Evolutionary conservation across 2,797 vertebrate genomes (phyloP).

Genomic region (Poeciliopsis paucimaculata): DNA sequence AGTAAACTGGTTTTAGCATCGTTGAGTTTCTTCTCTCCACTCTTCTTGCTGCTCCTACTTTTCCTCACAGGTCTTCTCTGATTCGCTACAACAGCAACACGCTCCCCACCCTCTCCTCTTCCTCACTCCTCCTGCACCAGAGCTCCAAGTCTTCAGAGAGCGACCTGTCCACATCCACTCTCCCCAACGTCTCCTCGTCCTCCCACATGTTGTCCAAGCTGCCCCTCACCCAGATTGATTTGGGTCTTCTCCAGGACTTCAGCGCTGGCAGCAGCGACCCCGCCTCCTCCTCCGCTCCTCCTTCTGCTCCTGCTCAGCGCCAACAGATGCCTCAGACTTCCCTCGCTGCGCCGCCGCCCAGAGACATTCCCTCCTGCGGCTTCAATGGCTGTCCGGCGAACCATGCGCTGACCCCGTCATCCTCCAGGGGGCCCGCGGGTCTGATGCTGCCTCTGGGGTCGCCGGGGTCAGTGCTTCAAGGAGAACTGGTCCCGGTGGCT

Average conservation of each 20-base stretch:
- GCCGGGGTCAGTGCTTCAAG: slow-evolving; percentile 5
- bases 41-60: not conserved
- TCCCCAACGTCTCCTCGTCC: slow-evolving; percentile 58
- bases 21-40: not conserved
- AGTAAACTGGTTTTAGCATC: not conserved
- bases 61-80: slow-evolving; percentile 71
- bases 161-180: slow-evolving; percentile 73
- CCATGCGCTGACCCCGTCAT: slow-evolving; percentile 43
- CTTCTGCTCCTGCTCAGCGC: slow-evolving; percentile 50
- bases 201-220: slow-evolving; percentile 62
- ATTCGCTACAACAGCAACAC: slow-evolving; percentile 80
- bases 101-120: slow-evolving; percentile 69
- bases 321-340: slow-evolving; percentile 69
- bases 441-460: slow-evolving; percentile 36
- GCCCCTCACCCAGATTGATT: slow-evolving; percentile 64
- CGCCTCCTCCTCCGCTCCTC: slow-evolving; percentile 49
- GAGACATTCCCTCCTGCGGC: slow-evolving; percentile 70
- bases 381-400: slow-evolving; percentile 76
- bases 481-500: slow-evolving; percentile 81
- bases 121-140: slow-evolving; percentile 68
- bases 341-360: slow-evolving; percentile 45
- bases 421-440: slow-evolving; percentile 45
- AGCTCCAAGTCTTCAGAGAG: slow-evolving; percentile 82
- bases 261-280: slow-evolving; percentile 21
- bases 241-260: slow-evolving; percentile 40